These are phyloP conservation scores for Mormyrus iriodes DNA, from an alignment of 2,113 vertebrate species.

Conservation along the genomic window DNA sequence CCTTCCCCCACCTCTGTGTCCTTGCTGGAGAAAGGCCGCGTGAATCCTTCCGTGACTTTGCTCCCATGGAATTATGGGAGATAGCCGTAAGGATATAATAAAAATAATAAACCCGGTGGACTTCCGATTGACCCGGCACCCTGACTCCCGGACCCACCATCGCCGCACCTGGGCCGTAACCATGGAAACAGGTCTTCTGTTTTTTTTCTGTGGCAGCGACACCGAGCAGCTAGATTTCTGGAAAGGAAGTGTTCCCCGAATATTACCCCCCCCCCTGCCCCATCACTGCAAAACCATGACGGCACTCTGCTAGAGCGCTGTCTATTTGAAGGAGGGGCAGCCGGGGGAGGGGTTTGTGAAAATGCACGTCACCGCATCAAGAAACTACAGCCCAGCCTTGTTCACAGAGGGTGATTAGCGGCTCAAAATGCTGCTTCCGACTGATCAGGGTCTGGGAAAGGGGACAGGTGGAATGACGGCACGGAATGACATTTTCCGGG, in stretches of 20 bases:
- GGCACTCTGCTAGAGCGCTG: not conserved
- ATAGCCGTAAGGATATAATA: not conserved
- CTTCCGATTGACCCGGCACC: not conserved
- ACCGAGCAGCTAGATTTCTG: not conserved
- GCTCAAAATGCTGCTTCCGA: not conserved
- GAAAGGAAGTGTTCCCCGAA: not conserved
- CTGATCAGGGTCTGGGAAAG: not conserved
- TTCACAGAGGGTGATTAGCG: not conserved
- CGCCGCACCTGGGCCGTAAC: not conserved
- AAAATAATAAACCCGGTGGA: not conserved
- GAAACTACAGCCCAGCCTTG: not conserved
- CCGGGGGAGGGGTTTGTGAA: not conserved
- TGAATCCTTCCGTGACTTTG: slow-evolving; percentile 15
- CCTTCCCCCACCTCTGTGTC: not conserved
- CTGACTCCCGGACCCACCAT: not conserved
- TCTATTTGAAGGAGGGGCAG: not conserved
- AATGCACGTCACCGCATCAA: not conserved
- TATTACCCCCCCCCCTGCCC: not conserved
- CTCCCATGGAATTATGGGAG: slow-evolving; percentile 3
- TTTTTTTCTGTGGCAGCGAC: not conserved
- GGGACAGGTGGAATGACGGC: not conserved
- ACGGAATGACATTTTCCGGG: not conserved
- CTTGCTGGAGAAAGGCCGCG: not conserved
- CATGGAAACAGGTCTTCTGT: not conserved
- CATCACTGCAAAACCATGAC: not conserved